Conservation (phyloP, 1,140 invertebrate genomes). For the Tetraneura akinire region DNA sequence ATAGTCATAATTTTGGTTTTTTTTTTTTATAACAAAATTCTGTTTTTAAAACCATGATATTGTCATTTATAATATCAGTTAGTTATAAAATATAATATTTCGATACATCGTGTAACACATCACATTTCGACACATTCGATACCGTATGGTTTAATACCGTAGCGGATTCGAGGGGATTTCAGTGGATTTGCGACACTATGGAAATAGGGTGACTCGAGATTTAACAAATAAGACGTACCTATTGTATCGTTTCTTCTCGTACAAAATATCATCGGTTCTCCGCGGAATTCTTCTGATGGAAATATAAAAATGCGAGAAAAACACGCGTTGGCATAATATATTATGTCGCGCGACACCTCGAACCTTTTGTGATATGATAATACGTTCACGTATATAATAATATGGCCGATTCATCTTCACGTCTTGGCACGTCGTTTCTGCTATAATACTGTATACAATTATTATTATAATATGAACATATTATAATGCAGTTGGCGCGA, state of each 20-base stretch:
- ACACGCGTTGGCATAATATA: slow-evolving; percentile 11
- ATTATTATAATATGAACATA: neutral
- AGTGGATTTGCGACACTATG: too few species aligned
- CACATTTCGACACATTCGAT: too few species aligned
- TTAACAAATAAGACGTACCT: neutral
- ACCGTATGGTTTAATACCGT: too few species aligned
- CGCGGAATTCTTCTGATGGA: neutral
- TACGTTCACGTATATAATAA: neutral
- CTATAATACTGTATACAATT: neutral
- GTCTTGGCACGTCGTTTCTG: slow-evolving; percentile 9
- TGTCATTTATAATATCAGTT: too few species aligned
- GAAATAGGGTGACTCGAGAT: neutral
- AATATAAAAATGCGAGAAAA: slow-evolving; percentile 12
- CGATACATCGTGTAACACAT: too few species aligned
- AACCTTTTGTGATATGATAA: neutral
- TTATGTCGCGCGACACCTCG: neutral
- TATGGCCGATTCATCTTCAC: slow-evolving; percentile 32
- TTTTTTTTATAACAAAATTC: too few species aligned
- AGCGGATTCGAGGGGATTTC: neutral
- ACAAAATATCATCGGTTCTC: neutral
- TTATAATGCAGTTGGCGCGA: neutral
- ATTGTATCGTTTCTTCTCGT: too few species aligned
- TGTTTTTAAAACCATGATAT: too few species aligned
- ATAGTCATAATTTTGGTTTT: too few species aligned
- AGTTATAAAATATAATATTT: too few species aligned